Evolutionary conservation across 64 coral and sea anemone species (phyloP).

Genomic region (Trachythela sp.): DNA sequence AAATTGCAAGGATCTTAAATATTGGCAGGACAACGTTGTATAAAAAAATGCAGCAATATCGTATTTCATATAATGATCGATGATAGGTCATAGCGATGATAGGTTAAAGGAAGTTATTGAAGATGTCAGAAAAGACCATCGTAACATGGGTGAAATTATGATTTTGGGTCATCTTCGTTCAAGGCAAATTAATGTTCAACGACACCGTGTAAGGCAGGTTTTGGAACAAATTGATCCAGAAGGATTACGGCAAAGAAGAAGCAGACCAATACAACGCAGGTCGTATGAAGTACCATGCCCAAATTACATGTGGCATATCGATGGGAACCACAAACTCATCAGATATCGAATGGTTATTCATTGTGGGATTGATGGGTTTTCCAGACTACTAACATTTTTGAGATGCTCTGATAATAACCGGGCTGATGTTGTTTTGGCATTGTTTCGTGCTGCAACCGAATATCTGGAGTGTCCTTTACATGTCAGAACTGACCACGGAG

Average conservation of each 20-base stretch:
- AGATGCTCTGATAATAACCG: constrained; percentile 8
- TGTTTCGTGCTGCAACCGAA: neutral
- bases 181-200: neutral
- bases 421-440: neutral
- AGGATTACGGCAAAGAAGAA: neutral
- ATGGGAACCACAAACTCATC: constrained; percentile 15
- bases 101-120: neutral
- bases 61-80: neutral
- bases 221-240: neutral
- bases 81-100: neutral
- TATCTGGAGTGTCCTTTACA: neutral
- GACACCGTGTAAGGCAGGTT: neutral
- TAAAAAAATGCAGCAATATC: neutral
- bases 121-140: neutral
- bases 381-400: neutral
- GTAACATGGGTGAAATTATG: constrained; percentile 12
- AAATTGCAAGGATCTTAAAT: neutral
- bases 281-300: neutral
- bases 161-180: constrained; percentile 12
- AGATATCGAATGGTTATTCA: neutral
- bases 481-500: neutral
- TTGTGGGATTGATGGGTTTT: neutral
- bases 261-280: neutral
- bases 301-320: constrained; percentile 2
- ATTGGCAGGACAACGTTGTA: neutral